Percentiles rank a stretch among this genome's conserved stretches.
phyloP scores from a whole-genome alignment of 2,888 invertebrate species.

The Seladonia tumulorum region DNA sequence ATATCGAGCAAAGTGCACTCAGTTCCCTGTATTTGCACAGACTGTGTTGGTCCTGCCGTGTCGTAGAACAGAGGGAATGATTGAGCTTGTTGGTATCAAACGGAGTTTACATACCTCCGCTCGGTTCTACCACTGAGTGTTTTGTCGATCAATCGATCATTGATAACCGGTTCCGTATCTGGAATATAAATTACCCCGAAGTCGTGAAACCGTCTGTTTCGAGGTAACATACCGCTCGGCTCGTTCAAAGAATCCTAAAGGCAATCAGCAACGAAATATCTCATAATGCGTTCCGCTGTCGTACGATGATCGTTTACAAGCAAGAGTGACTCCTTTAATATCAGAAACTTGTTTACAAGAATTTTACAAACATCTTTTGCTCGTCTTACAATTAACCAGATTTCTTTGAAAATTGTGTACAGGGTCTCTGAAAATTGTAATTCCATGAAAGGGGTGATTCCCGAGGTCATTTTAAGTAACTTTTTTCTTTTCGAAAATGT shows the following conservation, averaged over 20 bases:
- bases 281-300: not conserved
- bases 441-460: too few species aligned
- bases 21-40: constrained; percentile 60
- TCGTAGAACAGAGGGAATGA: constrained; percentile 74
- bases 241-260: not conserved
- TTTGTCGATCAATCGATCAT: constrained; percentile 43
- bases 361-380: not conserved
- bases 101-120: constrained; percentile 52
- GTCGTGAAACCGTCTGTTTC: not conserved
- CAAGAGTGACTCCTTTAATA: not conserved
- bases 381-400: not conserved
- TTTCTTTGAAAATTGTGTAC: not conserved
- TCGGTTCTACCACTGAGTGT: constrained; percentile 32
- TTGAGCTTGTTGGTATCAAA: constrained; percentile 68
- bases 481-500: too few species aligned
- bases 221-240: not conserved
- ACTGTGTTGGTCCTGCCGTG: constrained; percentile 64
- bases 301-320: not conserved
- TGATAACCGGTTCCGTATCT: constrained; percentile 29
- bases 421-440: too few species aligned
- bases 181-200: constrained; percentile 32
- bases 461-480: too few species aligned
- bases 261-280: not conserved
- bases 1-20: constrained; percentile 68
- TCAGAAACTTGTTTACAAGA: not conserved